phyloP scores from a whole-genome alignment of 2,797 vertebrate species.

The Microcaecilia unicolor region DNA sequence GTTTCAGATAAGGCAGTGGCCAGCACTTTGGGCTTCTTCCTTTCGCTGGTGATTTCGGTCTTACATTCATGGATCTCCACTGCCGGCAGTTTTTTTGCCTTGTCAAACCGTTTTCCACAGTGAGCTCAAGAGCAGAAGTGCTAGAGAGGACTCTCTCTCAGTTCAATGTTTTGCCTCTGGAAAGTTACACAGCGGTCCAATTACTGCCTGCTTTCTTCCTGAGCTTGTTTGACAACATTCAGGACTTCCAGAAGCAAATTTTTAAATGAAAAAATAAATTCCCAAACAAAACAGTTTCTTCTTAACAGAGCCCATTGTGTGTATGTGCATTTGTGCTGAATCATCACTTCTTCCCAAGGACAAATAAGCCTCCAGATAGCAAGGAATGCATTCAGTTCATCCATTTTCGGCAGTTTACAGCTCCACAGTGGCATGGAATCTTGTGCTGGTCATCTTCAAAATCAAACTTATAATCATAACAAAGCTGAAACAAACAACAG shows the following conservation, averaged over 20 bases:
- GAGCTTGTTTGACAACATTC: too few relatives aligned
- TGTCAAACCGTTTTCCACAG: slow-evolving; percentile 51
- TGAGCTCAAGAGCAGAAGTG: slow-evolving; percentile 58
- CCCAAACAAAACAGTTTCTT: slow-evolving; percentile 2
- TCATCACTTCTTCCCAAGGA: slow-evolving; percentile 56
- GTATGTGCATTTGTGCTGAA: slow-evolving; percentile 25
- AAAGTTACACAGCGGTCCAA: slow-evolving; percentile 13
- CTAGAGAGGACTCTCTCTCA: slow-evolving; percentile 44
- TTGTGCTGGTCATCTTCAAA: slow-evolving; percentile 84
- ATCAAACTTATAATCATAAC: slow-evolving; percentile 96
- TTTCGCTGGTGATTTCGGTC: slow-evolving; percentile 96
- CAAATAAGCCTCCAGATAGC: slow-evolving; percentile 52
- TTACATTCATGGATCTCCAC: slow-evolving; percentile 67
- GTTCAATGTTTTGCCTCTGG: slow-evolving; percentile 17
- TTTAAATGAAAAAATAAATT: not conserved
- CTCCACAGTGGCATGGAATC: slow-evolving; percentile 91
- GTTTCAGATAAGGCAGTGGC: slow-evolving; percentile 91
- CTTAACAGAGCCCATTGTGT: slow-evolving; percentile 29
- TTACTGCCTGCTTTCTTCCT: not conserved
- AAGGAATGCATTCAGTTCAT: slow-evolving; percentile 85
- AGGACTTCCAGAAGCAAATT: slow-evolving; percentile 35
- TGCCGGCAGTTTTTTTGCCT: slow-evolving; percentile 48
- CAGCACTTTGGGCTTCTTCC: slow-evolving; percentile 88
- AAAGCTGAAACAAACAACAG: slow-evolving; percentile 67
- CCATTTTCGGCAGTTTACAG: slow-evolving; percentile 96